Conservation (phyloP, 2,888 invertebrate species). For the Nemoura dubitans region DNA sequence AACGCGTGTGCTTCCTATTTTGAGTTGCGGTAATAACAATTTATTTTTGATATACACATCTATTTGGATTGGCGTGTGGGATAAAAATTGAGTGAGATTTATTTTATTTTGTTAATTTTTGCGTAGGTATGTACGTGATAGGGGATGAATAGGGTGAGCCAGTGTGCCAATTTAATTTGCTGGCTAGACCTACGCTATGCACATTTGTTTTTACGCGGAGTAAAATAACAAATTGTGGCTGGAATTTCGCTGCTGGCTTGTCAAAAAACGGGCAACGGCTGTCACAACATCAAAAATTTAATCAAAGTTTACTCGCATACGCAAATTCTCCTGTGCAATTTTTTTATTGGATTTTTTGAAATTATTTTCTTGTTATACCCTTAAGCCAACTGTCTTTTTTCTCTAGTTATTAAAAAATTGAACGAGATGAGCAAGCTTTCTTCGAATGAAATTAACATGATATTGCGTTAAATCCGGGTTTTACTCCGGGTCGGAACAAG, state of each 20-base stretch:
- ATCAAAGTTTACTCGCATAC: not conserved
- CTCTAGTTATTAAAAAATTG: not conserved
- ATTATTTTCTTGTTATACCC: not conserved
- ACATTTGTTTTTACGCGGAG: not conserved
- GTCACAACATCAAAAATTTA: not conserved
- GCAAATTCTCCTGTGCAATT: not conserved
- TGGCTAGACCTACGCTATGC: not conserved
- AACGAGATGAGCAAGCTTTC: not conserved
- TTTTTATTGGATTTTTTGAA: not conserved
- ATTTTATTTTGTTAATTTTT: conserved; percentile 12
- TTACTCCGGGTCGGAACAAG: not conserved
- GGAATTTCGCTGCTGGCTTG: not conserved
- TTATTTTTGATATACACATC: not conserved
- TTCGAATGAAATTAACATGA: not conserved
- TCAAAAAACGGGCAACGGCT: not conserved
- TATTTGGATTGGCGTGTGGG: not conserved
- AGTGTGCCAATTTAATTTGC: not conserved
- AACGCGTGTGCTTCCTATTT: not conserved
- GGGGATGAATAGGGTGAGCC: not conserved
- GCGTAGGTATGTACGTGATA: not conserved
- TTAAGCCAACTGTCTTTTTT: not conserved
- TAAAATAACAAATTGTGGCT: not conserved
- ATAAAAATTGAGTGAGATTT: conserved; percentile 7
- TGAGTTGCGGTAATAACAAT: not conserved
- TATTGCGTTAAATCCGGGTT: not conserved